Conservation (phyloP, 2,113 vertebrate genomes). For the Ancistrus triradiatus region DNA sequence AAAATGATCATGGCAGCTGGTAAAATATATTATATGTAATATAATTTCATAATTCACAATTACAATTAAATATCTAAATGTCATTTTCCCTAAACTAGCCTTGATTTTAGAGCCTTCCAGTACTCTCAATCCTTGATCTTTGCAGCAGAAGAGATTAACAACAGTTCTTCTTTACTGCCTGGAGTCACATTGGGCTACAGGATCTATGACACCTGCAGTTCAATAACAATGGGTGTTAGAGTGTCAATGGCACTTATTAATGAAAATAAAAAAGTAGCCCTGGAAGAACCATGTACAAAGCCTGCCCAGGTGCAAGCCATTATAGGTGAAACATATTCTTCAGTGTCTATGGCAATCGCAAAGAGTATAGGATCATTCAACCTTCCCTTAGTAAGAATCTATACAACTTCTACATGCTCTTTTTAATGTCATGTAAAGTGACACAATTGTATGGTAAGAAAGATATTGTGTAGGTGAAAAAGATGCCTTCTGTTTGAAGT, state of each 20-base stretch:
- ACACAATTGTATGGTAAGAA: too few species aligned
- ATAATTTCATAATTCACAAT: background rate
- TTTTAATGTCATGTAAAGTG: too few species aligned
- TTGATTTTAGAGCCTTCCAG: conserved; percentile 66
- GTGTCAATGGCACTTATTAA: conserved; percentile 59
- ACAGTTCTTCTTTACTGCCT: conserved; percentile 62
- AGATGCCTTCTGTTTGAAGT: too few species aligned
- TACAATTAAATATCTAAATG: background rate
- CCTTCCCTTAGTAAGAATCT: conserved; percentile 57
- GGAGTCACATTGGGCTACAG: conserved; percentile 63
- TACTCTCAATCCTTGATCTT: conserved; percentile 65
- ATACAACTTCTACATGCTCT: too few species aligned
- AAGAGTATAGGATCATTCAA: conserved; percentile 61
- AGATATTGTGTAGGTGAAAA: too few species aligned
- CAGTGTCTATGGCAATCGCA: conserved; percentile 59
- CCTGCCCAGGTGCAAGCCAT: conserved; percentile 59
- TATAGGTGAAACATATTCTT: conserved; percentile 63
- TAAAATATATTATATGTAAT: background rate
- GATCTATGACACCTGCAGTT: conserved; percentile 65
- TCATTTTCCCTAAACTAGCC: conserved; percentile 39
- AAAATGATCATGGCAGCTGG: background rate
- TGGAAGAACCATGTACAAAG: conserved; percentile 44
- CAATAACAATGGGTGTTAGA: conserved; percentile 50
- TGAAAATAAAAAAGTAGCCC: conserved; percentile 40
- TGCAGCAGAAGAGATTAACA: conserved; percentile 69